Evolutionary conservation across 2,888 invertebrate genomes (phyloP).

Genomic region (Chrysopilus asiliformis): DNA sequence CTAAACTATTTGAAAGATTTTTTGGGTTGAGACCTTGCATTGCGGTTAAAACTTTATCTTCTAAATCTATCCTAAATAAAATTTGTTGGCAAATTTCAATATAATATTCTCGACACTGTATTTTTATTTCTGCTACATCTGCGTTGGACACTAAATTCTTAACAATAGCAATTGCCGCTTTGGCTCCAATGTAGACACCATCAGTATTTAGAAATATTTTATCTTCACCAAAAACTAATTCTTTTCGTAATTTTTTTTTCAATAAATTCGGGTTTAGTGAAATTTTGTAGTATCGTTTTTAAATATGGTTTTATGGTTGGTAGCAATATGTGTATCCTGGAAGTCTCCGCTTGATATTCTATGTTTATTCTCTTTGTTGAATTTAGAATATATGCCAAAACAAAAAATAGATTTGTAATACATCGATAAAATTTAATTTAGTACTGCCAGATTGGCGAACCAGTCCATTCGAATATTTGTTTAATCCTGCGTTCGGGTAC

Average conservation of each 20-base stretch:
- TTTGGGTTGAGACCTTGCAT: conserved; percentile 4
- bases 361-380: not conserved
- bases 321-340: conserved; percentile 4
- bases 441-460: too few species aligned
- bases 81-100: conserved; percentile 2
- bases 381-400: conserved; percentile 1
- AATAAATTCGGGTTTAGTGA: not conserved
- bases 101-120: too few species aligned
- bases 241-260: not conserved
- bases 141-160: not conserved
- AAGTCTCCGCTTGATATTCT: too few species aligned
- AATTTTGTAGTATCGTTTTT: conserved; percentile 5
- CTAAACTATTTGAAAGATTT: not conserved
- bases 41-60: conserved; percentile 4
- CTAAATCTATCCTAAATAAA: conserved; percentile 2
- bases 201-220: not conserved
- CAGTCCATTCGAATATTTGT: too few species aligned
- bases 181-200: conserved; percentile 5
- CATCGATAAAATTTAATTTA: too few species aligned
- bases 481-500: too few species aligned
- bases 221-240: not conserved
- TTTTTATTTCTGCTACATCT: conserved; percentile 2
- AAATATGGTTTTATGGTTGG: conserved; percentile 3
- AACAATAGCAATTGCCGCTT: not conserved
- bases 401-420: too few species aligned